Percentiles rank a stretch among this genome's conserved stretches.
phyloP scores from a whole-genome alignment of 2,113 vertebrate species.

The Anguilla japonica region DNA sequence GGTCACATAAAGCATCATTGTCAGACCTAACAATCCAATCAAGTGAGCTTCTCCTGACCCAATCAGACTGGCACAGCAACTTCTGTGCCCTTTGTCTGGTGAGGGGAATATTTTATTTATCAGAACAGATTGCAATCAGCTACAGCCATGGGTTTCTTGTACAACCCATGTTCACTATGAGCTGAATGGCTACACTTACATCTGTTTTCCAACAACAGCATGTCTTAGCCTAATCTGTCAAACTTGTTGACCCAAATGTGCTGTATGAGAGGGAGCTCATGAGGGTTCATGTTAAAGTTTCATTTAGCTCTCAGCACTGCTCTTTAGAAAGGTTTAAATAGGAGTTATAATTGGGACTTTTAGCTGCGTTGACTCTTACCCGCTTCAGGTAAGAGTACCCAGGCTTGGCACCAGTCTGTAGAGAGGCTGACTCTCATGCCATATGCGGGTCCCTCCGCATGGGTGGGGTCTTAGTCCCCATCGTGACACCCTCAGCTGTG shows the following conservation, averaged over 20 bases:
- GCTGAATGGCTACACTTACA: neutral
- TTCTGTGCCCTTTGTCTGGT: neutral
- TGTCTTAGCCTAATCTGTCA: neutral
- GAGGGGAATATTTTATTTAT: neutral
- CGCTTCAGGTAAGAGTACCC: neutral
- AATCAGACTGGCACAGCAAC: neutral
- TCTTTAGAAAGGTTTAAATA: neutral
- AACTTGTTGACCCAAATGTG: neutral
- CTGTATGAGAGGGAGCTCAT: neutral
- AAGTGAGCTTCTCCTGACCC: neutral
- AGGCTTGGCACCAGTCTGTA: too few relatives aligned
- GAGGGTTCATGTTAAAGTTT: neutral
- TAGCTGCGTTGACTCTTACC: neutral
- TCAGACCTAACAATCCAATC: neutral
- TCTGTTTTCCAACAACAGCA: neutral
- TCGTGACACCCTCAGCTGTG: too few relatives aligned
- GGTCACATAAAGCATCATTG: neutral
- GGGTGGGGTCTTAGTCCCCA: too few relatives aligned
- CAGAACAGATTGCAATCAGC: constrained; percentile 22
- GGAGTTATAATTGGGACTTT: neutral
- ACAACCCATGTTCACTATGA: neutral
- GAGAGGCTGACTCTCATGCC: too few relatives aligned
- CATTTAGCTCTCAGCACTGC: neutral
- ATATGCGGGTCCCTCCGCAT: too few relatives aligned
- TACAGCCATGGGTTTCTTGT: neutral